Conservation (phyloP, 2,888 invertebrate species). For the Drosophila stalkeri region DNA sequence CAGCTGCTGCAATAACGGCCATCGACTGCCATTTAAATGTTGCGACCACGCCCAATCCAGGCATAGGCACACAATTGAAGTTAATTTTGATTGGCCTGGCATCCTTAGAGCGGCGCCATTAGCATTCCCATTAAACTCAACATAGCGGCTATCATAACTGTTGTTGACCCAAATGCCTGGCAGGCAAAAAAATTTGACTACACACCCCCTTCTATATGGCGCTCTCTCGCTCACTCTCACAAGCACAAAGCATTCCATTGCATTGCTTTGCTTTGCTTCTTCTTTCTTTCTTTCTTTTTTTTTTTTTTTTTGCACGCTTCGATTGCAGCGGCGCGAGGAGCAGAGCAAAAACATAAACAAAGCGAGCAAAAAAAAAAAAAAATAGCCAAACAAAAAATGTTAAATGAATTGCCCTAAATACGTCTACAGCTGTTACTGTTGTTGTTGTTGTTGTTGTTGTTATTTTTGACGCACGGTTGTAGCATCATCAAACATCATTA, state of each 20-base stretch:
- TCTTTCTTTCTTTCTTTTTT: constrained; percentile 28
- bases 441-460: constrained; percentile 28
- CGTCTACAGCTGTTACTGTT: constrained; percentile 42
- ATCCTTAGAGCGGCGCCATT: constrained; percentile 33
- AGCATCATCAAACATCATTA: constrained; percentile 45
- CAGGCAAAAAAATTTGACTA: constrained; percentile 40
- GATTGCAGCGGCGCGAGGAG: constrained; percentile 47
- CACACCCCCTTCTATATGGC: constrained; percentile 42
- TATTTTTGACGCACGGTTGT: constrained; percentile 33
- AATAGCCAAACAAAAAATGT: constrained; percentile 49
- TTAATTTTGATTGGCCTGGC: constrained; percentile 31
- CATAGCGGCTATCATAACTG: constrained; percentile 32
- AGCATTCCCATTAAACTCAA: constrained; percentile 19
- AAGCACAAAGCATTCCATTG: background rate
- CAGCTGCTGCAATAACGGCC: background rate
- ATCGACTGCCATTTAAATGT: constrained; percentile 12
- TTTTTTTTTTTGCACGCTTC: constrained; percentile 65
- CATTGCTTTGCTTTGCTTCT: background rate
- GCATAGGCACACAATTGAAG: constrained; percentile 18
- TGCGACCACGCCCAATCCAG: constrained; percentile 24
- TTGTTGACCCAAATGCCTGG: constrained; percentile 55
- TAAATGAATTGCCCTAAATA: constrained; percentile 79
- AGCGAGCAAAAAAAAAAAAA: constrained; percentile 13
- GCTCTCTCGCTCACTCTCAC: constrained; percentile 5
- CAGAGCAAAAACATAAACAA: constrained; percentile 14